A percentile compares a stretch with the other conserved stretches of the same genome.
phyloP scores from a whole-genome alignment of 2,888 invertebrate species.

The Limulus polyphemus region DNA sequence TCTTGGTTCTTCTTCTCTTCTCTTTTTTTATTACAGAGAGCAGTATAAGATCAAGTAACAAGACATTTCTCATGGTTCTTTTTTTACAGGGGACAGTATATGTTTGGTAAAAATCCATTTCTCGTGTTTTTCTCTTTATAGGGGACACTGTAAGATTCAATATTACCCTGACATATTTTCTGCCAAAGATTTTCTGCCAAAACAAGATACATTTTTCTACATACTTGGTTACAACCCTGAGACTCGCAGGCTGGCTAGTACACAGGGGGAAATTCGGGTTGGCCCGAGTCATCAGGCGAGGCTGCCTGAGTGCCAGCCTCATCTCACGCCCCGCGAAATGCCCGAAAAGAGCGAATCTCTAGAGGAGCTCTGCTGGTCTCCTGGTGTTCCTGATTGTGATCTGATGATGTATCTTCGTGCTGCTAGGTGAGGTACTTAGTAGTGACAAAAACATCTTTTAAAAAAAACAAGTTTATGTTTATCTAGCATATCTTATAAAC shows the following conservation, averaged over 20 bases:
- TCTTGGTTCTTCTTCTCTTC: too few species aligned
- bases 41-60: too few species aligned
- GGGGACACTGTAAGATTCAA: conserved; percentile 44
- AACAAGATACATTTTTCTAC: conserved; percentile 44
- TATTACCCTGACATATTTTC: conserved; percentile 42
- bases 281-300: conserved; percentile 47
- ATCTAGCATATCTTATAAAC: too few species aligned
- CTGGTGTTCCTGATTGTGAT: conserved; percentile 87
- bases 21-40: too few species aligned
- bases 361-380: conserved; percentile 89
- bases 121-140: conserved; percentile 28
- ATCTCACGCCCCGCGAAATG: conserved; percentile 34
- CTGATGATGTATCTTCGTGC: conserved; percentile 94
- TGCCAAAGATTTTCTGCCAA: conserved; percentile 39
- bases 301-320: conserved; percentile 36
- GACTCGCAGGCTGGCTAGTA: conserved; percentile 40
- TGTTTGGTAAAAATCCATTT: too few species aligned
- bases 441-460: too few species aligned
- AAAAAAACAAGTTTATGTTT: too few species aligned
- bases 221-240: conserved; percentile 28
- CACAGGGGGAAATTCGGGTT: conserved; percentile 48
- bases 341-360: conserved; percentile 42
- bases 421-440: conserved; percentile 41
- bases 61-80: too few species aligned
- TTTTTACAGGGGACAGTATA: too few species aligned